Base-by-base conservation (phyloP, 2,888 invertebrate genomes). In the Drosophila formosana region DNA sequence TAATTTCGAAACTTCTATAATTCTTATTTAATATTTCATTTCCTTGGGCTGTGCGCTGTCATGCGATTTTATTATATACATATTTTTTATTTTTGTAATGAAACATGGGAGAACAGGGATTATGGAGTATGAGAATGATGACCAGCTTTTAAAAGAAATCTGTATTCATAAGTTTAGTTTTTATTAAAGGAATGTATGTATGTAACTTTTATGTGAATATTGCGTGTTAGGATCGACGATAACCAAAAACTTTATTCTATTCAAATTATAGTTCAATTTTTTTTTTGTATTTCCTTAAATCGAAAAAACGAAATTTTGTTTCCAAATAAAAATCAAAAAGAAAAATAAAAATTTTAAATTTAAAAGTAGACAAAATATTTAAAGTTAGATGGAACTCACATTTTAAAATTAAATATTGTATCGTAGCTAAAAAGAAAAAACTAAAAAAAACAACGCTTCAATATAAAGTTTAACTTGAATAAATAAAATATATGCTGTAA, bases 231-330 rank as follows among this genome's bases (percentile, higher is more conserved):
- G 46, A 79, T 64, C 43, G 61, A 78, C 66, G 62, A 64, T 26
- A 88, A 86, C 88, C 82, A 86, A 82, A 82, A 86, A 88, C 56
- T 74, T 80, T 82, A 88, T 82, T 72, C 88, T 82, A 88, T 88
- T 82, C 82, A 88, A 77, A 72, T 74, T 77, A 66, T 82, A 82
- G 83, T 76, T 80, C 56, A 86, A 85, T 79, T 88, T 62, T 43
- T 68, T 64, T 43, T 66, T 67, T 71, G 60, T 66, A 62, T 65
- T 61, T 69, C 57, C 71, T 69, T 83, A 64, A 72, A 34, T 41
- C 6, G 30, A 63, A 52, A 57, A 62, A 28, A 57, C 58, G n/a
- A 5, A 43, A 45, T 50, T 61, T 55, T 62, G 18, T 53, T 50
- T 39, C 30, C 28, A 65, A 49, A 45, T 56, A 56, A 57, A 51